Conservation (phyloP, 2,888 invertebrate genomes). For the Scaeva pyrastri region DNA sequence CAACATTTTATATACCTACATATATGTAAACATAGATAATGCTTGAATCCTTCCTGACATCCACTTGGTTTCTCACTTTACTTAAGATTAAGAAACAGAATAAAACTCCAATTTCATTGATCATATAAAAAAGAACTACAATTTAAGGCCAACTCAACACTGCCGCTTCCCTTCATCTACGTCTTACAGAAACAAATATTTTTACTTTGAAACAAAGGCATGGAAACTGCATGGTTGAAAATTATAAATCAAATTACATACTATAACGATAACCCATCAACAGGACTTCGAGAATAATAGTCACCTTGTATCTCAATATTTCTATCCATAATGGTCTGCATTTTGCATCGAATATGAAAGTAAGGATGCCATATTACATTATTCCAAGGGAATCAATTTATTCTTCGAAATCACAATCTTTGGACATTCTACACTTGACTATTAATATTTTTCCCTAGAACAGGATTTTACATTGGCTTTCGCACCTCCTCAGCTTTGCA, state of each 20-base stretch:
- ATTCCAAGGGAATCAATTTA: slow-evolving; percentile 61
- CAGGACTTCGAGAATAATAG: slow-evolving; percentile 39
- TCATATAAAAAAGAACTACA: slow-evolving; percentile 4
- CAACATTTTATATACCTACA: too few relatives aligned
- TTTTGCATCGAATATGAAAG: slow-evolving; percentile 13
- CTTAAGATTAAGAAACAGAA: neutral
- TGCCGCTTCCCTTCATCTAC: neutral
- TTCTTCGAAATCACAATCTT: slow-evolving; percentile 51
- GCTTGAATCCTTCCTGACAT: too few relatives aligned
- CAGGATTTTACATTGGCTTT: neutral
- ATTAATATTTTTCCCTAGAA: slow-evolving; percentile 33
- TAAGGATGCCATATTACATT: slow-evolving; percentile 9
- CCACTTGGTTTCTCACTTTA: neutral
- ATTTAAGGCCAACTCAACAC: slow-evolving; percentile 4
- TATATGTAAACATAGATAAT: too few relatives aligned
- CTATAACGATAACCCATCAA: slow-evolving; percentile 7
- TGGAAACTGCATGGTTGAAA: neutral
- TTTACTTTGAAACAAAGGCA: neutral
- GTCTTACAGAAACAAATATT: neutral
- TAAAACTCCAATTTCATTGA: slow-evolving; percentile 16
- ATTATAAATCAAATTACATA: slow-evolving; percentile 53
- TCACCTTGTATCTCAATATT: slow-evolving; percentile 49
- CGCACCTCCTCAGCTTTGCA: neutral
- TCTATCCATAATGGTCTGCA: slow-evolving; percentile 26
- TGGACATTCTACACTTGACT: slow-evolving; percentile 28